Evolutionary conservation across 92 coral and sea anemone genomes (phyloP), one percentile per base, ranked within the genome.

Genomic region (Zoanthus sociatus): DNA sequence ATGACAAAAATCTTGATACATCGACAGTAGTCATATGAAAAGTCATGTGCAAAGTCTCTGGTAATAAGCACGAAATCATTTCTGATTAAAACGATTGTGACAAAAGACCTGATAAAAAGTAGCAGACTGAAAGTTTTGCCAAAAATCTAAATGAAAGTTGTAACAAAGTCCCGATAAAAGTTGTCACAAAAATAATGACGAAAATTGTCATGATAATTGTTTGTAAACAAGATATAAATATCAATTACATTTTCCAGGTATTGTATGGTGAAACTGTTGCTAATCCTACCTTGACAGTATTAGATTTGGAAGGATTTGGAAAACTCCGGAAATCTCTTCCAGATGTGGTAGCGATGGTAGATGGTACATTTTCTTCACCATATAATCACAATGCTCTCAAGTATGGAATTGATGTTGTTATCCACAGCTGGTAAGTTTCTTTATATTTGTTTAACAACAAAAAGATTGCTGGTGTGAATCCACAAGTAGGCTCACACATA

Each of bases 201-300:
- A 11, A 50, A 50, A 11, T 50, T 50, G 4, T 5, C 12, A 50
- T 5, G 53, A 48, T 48, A 2, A 50, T 3, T 9, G 55, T 50
- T 4, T 37, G 42, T 37, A 37, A 37, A 37, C 42, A 37, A 37
- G 3, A 37, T 37, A 4, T 37, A 37, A 37, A 37, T 4, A 37
- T 37, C 42, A 37, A 51, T 9, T 46, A 67, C 37, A 2, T 58
- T 16, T 82, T 32, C 11, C 74, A 94, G 97, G 87, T 94, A 60
- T 77, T 94, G 54, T 94, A 85, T 88, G 94, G 97, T 46, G 97
- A 94, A 81, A 90, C 95, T 17, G 95, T 95, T 12, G 85, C 92
- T 33, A 94, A 94, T 53, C 97, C 97, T 46, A 81, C 89, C 18
- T 90, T 92, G 92, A 77, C 87, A n/a, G 70, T 94, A 71, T 78